Conservation (phyloP, 2,113 vertebrate species). For the Alligator mississippiensis region DNA sequence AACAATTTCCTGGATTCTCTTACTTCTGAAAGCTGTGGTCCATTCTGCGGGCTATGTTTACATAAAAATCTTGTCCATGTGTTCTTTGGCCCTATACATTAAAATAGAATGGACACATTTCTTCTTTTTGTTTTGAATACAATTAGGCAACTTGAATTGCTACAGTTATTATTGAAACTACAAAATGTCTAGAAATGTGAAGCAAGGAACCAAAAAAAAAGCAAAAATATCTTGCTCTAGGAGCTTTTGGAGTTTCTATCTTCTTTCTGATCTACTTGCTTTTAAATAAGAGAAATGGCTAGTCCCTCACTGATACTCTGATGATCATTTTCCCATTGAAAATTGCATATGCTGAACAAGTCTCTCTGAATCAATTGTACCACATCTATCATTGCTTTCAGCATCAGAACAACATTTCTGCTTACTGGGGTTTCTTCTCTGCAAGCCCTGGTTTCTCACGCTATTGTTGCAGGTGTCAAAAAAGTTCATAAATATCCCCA, state of each 20-base stretch:
- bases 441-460: neutral
- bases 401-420: neutral
- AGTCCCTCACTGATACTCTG: neutral
- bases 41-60: no score
- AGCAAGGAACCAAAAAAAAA: neutral
- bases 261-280: neutral
- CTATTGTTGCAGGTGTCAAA: neutral
- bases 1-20: no score
- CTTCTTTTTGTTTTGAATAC: neutral
- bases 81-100: neutral
- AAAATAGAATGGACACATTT: neutral
- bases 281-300: fast-evolving
- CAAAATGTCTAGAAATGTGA: neutral
- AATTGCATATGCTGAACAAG: neutral
- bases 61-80: no score
- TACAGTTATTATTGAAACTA: neutral
- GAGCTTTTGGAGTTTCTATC: neutral
- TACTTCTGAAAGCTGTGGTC: no score
- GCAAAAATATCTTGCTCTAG: neutral
- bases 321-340: neutral
- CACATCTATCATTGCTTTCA: neutral
- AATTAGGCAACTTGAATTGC: neutral
- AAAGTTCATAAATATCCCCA: neutral
- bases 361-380: neutral
- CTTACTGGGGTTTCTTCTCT: neutral